These are phyloP conservation scores for Alloscopus bannaensis DNA, from an alignment of 2,888 invertebrate species.

Conservation along the genomic window DNA sequence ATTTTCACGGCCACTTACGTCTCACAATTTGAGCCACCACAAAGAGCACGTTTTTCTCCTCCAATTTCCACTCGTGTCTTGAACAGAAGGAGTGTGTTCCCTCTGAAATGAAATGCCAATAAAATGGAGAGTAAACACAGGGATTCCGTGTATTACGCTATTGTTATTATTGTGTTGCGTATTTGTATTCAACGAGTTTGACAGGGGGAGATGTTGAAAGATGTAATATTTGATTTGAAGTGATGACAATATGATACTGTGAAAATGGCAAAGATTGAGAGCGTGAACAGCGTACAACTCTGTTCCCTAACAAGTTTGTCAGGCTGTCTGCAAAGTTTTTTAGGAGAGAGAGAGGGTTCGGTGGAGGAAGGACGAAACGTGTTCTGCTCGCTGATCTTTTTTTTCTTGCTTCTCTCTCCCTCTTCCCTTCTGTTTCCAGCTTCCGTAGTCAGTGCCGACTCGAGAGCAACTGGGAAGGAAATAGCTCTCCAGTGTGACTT, in stretches of 20 bases:
- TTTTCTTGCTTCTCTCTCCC: constrained; percentile 8
- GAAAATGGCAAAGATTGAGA: background rate
- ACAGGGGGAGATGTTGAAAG: constrained; percentile 16
- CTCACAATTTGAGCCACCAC: background rate
- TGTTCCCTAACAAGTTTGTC: no score
- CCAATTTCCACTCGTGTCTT: no score
- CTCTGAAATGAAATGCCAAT: background rate
- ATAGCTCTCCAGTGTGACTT: constrained; percentile 53
- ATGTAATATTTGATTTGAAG: constrained; percentile 51
- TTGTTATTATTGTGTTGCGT: background rate
- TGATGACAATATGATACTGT: constrained; percentile 40
- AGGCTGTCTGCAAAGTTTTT: no score
- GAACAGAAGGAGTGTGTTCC: no score
- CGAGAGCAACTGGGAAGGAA: constrained; percentile 56
- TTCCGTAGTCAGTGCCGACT: constrained; percentile 54
- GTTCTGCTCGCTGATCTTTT: background rate
- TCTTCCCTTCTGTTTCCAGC: constrained; percentile 22
- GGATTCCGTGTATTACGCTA: background rate
- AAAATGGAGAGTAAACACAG: background rate
- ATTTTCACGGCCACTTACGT: background rate
- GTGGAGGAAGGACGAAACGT: no score
- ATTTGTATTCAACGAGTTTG: background rate
- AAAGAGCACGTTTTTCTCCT: no score
- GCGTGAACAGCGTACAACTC: no score
- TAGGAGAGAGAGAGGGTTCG: no score